Conservation (phyloP, 2,113 vertebrate genomes). For the Struthio camelus region DNA sequence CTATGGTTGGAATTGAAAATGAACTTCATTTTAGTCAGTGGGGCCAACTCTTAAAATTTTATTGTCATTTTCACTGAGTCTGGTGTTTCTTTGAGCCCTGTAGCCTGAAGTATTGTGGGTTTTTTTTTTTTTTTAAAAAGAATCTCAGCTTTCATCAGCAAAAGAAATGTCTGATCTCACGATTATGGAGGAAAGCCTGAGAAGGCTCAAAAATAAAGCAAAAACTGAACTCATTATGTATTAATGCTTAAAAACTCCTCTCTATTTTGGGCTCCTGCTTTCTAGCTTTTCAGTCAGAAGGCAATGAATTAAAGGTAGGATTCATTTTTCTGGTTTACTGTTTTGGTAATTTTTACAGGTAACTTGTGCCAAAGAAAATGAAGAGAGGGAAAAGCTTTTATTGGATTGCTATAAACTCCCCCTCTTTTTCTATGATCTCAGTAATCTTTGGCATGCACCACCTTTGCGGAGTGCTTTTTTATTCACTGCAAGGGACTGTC, state of each 20-base stretch:
- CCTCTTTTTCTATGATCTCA: slow-evolving; percentile 39
- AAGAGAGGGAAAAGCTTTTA: slow-evolving; percentile 36
- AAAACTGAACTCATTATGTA: not conserved
- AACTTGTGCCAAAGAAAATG: slow-evolving; percentile 37
- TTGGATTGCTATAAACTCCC: slow-evolving; percentile 41
- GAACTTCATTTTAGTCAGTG: not conserved
- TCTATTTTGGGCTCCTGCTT: not conserved
- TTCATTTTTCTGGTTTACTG: slow-evolving; percentile 28
- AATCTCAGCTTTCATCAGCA: not conserved
- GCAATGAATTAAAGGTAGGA: not conserved
- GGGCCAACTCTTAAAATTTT: not conserved
- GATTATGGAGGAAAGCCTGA: not conserved
- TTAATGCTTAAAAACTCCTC: slow-evolving; percentile 20
- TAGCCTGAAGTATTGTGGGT: not conserved
- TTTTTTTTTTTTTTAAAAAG: not conserved
- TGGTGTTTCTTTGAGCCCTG: not conserved
- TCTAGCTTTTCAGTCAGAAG: not conserved
- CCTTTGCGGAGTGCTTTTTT: slow-evolving; percentile 53
- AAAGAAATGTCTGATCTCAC: not conserved
- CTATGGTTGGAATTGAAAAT: slow-evolving; percentile 2
- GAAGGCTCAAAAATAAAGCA: not conserved
- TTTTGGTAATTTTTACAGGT: slow-evolving; percentile 38
- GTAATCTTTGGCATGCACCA: slow-evolving; percentile 44
- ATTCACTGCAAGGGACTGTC: slow-evolving; percentile 31
- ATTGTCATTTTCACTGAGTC: not conserved